Percentiles rank a stretch among this genome's conserved stretches.
Evolutionary conservation across 2,113 vertebrate genomes (phyloP).

Genomic region (Ciconia boyciana): DNA sequence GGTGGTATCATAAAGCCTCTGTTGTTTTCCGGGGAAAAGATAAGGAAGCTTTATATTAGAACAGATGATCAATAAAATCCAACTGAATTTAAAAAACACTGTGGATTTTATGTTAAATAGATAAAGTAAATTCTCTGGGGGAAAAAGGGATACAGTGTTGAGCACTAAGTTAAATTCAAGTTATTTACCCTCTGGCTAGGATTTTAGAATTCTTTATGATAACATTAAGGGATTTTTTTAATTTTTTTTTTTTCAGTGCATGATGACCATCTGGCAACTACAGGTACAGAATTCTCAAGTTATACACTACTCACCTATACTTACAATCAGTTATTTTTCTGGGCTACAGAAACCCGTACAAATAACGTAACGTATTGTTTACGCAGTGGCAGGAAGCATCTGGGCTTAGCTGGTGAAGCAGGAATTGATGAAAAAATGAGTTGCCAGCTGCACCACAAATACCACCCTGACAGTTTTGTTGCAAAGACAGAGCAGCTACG

Average conservation of each 20-base stretch:
- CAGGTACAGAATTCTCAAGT: not conserved
- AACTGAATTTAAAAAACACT: not conserved
- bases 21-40: not conserved
- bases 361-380: not conserved
- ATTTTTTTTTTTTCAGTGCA: not conserved
- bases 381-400: not conserved
- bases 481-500: not conserved
- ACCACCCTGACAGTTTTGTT: not conserved
- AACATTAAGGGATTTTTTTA: not conserved
- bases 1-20: not conserved
- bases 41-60: not conserved
- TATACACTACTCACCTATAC: not conserved
- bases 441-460: not conserved
- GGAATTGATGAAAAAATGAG: not conserved
- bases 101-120: not conserved
- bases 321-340: not conserved
- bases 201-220: not conserved
- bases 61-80: not conserved
- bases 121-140: not conserved
- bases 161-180: not conserved
- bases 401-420: not conserved
- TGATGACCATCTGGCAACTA: not conserved
- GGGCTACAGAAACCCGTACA: not conserved
- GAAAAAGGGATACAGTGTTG: not conserved
- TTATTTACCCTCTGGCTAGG: not conserved